Percentiles rank a stretch among this genome's conserved stretches.
Conservation (phyloP, 2,797 vertebrate genomes). For the Spinus pinus region DNA sequence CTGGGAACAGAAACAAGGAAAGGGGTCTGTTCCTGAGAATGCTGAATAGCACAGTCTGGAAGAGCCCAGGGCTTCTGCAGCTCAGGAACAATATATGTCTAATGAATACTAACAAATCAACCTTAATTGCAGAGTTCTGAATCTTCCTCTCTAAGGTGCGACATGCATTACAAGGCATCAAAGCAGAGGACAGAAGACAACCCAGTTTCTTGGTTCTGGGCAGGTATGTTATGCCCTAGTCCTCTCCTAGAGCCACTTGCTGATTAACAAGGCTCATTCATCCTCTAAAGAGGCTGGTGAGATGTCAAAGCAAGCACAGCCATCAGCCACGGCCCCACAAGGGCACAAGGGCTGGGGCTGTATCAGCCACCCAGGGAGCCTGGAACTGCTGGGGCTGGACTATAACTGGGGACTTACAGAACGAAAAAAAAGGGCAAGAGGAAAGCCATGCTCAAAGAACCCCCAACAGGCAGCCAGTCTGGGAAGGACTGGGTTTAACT, state of each 20-base stretch:
- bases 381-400: neutral
- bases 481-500: neutral
- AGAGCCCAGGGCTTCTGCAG: neutral
- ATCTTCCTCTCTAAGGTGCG: neutral
- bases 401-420: accelerated
- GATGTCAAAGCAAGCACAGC: neutral
- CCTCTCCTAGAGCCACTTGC: neutral
- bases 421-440: neutral
- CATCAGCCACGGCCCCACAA: accelerated
- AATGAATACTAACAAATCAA: neutral
- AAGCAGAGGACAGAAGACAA: neutral
- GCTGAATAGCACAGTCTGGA: neutral
- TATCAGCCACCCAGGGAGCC: neutral
- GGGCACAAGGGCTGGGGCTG: neutral
- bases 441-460: neutral
- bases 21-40: neutral
- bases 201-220: neutral
- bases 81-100: neutral
- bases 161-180: neutral
- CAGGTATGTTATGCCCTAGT: neutral
- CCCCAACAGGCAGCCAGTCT: neutral
- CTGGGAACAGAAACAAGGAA: neutral
- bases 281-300: neutral
- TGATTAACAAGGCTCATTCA: neutral
- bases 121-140: neutral